Conservation (phyloP, 2,797 vertebrate species). For the Megaceryle alcyon region DNA sequence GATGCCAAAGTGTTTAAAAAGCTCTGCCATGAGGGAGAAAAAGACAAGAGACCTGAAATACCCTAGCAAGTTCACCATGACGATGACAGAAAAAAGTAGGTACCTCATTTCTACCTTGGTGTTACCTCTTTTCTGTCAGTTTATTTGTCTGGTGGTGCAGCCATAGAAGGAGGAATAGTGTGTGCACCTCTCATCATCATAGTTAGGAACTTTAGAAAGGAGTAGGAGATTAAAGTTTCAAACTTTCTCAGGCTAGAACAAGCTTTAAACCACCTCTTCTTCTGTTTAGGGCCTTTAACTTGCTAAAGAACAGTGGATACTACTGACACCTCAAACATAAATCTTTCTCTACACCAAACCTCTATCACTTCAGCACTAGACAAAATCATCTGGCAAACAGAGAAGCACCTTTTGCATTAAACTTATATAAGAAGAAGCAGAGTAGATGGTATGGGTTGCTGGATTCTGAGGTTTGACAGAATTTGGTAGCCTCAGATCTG, state of each 20-base stretch:
- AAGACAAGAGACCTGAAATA: neutral
- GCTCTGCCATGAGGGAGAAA: neutral
- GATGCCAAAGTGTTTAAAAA: neutral
- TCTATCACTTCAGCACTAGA: neutral
- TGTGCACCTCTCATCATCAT: neutral
- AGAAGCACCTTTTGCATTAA: neutral
- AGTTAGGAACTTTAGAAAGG: neutral
- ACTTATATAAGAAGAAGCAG: neutral
- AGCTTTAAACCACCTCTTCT: neutral
- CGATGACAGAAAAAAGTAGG: neutral
- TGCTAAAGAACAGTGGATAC: neutral
- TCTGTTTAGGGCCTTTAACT: neutral
- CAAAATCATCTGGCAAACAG: neutral
- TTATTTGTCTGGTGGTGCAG: neutral
- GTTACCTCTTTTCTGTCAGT: neutral
- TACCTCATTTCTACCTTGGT: neutral
- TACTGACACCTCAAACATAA: neutral
- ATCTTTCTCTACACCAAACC: neutral
- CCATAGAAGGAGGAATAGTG: neutral
- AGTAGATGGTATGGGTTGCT: neutral
- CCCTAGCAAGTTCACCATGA: neutral
- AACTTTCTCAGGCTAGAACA: too few relatives aligned
- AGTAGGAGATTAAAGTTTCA: neutral
- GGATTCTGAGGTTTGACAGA: neutral
- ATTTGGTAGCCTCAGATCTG: neutral